Base-by-base conservation (phyloP, 2,113 vertebrate genomes). In the Callipepla squamata region DNA sequence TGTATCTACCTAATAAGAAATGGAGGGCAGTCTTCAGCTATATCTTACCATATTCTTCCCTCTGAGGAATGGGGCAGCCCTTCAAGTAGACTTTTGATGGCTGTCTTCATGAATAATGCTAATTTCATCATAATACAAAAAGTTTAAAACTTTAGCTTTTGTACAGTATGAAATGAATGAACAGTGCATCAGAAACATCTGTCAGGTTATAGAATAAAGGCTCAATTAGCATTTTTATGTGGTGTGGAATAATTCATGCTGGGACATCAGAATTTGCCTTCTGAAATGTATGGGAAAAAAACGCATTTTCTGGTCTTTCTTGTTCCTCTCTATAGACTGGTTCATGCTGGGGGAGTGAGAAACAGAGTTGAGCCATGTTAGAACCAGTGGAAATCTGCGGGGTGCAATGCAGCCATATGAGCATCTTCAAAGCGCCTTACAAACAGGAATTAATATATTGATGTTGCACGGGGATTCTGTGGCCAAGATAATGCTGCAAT, bases 161-260 rank as follows among this genome's bases (percentile, higher is more conserved):
- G 85, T 94, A 85, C 94, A 90, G 79, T 91, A 34, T 72, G 82
- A 83, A 96, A 85, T 90, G 85, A 86, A 91, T 91, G 85, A 95
- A 65, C 91, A 92, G 93, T 78, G 87, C 94, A 94, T 92, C 85
- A 94, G 87, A 95, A 95, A 94, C 96, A 96, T 95, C 96, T 96
- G 95, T 94, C 96, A 96, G 82, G 89, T 96, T 95, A 96, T 61
- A 92, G 95, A 96, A 95, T 91, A 96, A 96, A 96, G 91, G 76
- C 85, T 88, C 93, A 90, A 96, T 96, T 96, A 95, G 85, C 96
- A 96, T 95, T 94, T 96, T 94, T 96, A 82, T 96, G 65, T 90
- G 85, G 89, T 91, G 87, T 87, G 72, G 96, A 96, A 95, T 95
- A 95, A 96, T 96, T 96, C 93, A 85, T 96, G 93, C 93, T 93